phyloP scores from a whole-genome alignment of 2,888 invertebrate genomes.

The Polietes domitor region DNA sequence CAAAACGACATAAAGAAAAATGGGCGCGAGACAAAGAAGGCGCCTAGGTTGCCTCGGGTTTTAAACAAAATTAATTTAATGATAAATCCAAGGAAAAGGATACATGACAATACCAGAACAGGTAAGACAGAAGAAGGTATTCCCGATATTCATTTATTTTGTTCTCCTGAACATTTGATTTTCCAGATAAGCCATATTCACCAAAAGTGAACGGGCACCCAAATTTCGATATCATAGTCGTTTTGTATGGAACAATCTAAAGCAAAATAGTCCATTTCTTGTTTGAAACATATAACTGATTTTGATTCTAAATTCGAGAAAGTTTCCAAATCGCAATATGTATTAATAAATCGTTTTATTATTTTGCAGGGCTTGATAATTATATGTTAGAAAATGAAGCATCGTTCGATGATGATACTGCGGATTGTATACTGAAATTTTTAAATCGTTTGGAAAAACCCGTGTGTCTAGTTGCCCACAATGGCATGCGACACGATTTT shows the following conservation, averaged over 20 bases:
- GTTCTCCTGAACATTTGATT: too few relatives aligned
- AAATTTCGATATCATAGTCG: too few relatives aligned
- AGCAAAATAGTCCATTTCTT: too few relatives aligned
- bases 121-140: too few relatives aligned
- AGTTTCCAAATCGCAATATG: too few relatives aligned
- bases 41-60: not conserved
- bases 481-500: conserved; percentile 89
- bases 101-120: not conserved
- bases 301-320: too few relatives aligned
- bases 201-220: too few relatives aligned
- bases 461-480: conserved; percentile 90
- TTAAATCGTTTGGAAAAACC: conserved; percentile 85
- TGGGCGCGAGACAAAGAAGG: not conserved
- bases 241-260: too few relatives aligned
- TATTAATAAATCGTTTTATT: not conserved
- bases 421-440: conserved; percentile 84
- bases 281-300: too few relatives aligned
- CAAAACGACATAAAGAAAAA: not conserved
- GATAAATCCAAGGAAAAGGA: not conserved
- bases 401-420: conserved; percentile 83
- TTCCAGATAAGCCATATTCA: too few relatives aligned
- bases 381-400: conserved; percentile 84
- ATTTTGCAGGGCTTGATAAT: conserved; percentile 84
- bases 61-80: not conserved
- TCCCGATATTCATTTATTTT: too few relatives aligned